These are phyloP conservation scores for Poeciliopsis turrubarensis DNA, from an alignment of 2,113 vertebrate genomes.

Conservation along the genomic window DNA sequence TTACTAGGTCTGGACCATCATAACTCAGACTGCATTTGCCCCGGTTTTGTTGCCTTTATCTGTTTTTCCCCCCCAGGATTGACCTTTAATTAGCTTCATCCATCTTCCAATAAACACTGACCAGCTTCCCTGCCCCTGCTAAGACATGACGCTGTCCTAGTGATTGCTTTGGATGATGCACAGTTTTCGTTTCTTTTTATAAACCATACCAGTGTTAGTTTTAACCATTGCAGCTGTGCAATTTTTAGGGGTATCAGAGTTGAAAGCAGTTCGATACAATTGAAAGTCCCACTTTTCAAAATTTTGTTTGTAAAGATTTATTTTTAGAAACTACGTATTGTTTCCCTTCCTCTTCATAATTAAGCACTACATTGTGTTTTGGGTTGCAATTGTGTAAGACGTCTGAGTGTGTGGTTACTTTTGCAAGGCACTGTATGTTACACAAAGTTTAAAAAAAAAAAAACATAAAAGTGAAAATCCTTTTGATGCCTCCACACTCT, in stretches of 20 bases:
- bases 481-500: constrained; percentile 38
- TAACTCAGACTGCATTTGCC: too few species aligned
- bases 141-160: too few species aligned
- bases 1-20: too few species aligned
- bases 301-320: background rate
- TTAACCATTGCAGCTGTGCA: background rate
- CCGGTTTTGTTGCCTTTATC: too few species aligned
- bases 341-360: background rate
- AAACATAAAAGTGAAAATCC: constrained; percentile 40
- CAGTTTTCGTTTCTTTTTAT: background rate
- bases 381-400: background rate
- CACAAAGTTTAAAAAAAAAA: constrained; percentile 24
- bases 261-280: background rate
- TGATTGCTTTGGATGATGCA: too few species aligned
- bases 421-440: background rate
- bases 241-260: background rate
- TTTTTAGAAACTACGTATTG: background rate
- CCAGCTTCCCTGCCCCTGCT: too few species aligned
- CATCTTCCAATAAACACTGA: too few species aligned
- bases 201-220: background rate
- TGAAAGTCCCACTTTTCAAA: background rate
- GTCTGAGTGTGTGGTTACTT: background rate
- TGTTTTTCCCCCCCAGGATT: too few species aligned
- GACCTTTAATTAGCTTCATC: too few species aligned
- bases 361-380: background rate